Evolutionary conservation across 2,113 vertebrate species (phyloP).

Genomic region (Gallinago media): DNA sequence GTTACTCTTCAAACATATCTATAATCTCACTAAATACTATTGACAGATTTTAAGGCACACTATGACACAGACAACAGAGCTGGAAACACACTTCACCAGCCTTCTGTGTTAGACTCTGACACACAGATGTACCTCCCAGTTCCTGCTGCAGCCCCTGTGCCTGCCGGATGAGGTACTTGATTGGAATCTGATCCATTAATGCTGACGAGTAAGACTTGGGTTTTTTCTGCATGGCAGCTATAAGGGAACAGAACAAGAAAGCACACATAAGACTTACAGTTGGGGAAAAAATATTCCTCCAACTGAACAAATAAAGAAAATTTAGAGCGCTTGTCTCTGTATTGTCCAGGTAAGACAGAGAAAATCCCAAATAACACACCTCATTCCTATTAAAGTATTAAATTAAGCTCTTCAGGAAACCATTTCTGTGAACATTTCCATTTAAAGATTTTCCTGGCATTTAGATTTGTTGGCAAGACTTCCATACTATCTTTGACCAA

Average conservation of each 20-base stretch:
- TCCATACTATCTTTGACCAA: not conserved
- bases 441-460: not conserved
- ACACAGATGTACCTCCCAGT: constrained; percentile 84
- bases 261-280: accelerated
- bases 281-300: not conserved
- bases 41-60: not conserved
- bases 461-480: not conserved
- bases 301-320: not conserved
- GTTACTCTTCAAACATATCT: not conserved
- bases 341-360: not conserved
- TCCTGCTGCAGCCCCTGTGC: constrained; percentile 96
- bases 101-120: not conserved
- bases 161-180: constrained; percentile 96
- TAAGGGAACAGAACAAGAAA: constrained; percentile 12
- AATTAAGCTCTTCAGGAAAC: not conserved
- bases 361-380: not conserved
- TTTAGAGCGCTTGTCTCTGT: not conserved
- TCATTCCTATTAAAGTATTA: not conserved
- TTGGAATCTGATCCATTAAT: constrained; percentile 98
- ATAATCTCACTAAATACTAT: not conserved
- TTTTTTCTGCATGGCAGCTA: constrained; percentile 95
- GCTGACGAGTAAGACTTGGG: constrained; percentile 96
- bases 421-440: not conserved
- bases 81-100: not conserved
- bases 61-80: not conserved